These are phyloP conservation scores for Acanthurus leucopareius DNA, from an alignment of 2,797 vertebrate genomes.

Conservation along the genomic window DNA sequence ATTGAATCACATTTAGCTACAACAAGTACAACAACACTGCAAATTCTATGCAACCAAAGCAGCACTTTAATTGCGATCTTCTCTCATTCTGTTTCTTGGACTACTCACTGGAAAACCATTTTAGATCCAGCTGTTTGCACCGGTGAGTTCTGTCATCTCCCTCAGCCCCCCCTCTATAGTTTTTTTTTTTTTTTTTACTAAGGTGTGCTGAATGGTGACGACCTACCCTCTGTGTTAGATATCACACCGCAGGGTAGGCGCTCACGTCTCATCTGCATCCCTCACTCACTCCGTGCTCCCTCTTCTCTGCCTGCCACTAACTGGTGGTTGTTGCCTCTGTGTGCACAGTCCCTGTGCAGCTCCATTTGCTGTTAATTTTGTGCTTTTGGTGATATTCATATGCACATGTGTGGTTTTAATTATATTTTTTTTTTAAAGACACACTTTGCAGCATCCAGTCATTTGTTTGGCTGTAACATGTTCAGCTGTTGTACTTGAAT, in stretches of 20 bases:
- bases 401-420: constrained; percentile 56
- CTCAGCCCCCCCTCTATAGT: constrained; percentile 81
- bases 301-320: constrained; percentile 76
- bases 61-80: constrained; percentile 81
- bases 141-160: constrained; percentile 95
- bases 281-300: constrained; percentile 65
- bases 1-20: constrained; percentile 27
- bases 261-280: constrained; percentile 72
- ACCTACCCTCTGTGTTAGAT: constrained; percentile 63
- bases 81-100: constrained; percentile 93
- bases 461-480: constrained; percentile 30
- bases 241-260: constrained; percentile 68
- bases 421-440: constrained; percentile 68
- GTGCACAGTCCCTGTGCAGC: constrained; percentile 62
- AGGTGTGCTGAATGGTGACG: constrained; percentile 71
- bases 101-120: constrained; percentile 95
- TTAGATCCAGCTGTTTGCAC: constrained; percentile 99
- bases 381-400: constrained; percentile 59
- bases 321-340: constrained; percentile 69
- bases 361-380: constrained; percentile 64
- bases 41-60: constrained; percentile 41
- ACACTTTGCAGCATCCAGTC: constrained; percentile 64
- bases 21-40: constrained; percentile 32
- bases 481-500: constrained; percentile 15
- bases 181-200: constrained; percentile 40